Conservation (phyloP, 2,888 invertebrate species). For the Gymnoscelis rufifasciata region DNA sequence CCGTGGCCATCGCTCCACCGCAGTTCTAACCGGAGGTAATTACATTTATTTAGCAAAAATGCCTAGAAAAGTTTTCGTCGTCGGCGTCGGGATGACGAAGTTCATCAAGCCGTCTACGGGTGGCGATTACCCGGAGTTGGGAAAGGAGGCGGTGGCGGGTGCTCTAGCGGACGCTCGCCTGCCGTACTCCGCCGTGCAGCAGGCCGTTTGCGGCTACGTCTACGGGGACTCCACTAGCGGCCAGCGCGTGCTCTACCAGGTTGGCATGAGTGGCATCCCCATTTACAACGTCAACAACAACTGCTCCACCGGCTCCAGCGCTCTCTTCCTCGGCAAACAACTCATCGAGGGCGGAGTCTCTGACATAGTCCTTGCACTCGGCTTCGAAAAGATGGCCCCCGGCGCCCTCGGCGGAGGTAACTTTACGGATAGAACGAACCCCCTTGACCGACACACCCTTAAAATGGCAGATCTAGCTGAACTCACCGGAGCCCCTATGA, state of each 20-base stretch:
- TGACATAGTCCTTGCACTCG: conserved; percentile 94
- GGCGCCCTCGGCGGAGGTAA: conserved; percentile 89
- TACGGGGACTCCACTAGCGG: conserved; percentile 98
- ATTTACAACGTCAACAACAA: conserved; percentile 99
- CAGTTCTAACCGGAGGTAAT: conserved; percentile 54
- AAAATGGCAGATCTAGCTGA: conserved; percentile 91
- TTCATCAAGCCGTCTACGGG: conserved; percentile 96
- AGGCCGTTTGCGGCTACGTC: conserved; percentile 95
- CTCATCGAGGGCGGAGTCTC: conserved; percentile 92
- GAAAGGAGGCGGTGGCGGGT: conserved; percentile 93
- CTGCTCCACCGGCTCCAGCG: conserved; percentile 97
- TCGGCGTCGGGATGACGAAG: conserved; percentile 99
- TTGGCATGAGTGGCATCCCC: conserved; percentile 98
- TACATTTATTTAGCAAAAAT: conserved; percentile 50
- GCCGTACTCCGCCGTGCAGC: conserved; percentile 87
- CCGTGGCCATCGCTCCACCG: conserved; percentile 44
- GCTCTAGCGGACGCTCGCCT: conserved; percentile 92
- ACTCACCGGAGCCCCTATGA: conserved; percentile 89
- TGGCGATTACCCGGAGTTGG: conserved; percentile 97
- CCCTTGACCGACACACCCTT: conserved; percentile 92
- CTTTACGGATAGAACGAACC: conserved; percentile 90
- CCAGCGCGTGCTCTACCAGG: conserved; percentile 94
- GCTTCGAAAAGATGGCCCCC: conserved; percentile 98
- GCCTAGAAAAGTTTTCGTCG: conserved; percentile 87
- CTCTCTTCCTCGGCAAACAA: conserved; percentile 93